A percentile compares a stretch with the other conserved stretches of the same genome.
Evolutionary conservation across 2,113 vertebrate genomes (phyloP).

Genomic region (Nerophis lumbriciformis): DNA sequence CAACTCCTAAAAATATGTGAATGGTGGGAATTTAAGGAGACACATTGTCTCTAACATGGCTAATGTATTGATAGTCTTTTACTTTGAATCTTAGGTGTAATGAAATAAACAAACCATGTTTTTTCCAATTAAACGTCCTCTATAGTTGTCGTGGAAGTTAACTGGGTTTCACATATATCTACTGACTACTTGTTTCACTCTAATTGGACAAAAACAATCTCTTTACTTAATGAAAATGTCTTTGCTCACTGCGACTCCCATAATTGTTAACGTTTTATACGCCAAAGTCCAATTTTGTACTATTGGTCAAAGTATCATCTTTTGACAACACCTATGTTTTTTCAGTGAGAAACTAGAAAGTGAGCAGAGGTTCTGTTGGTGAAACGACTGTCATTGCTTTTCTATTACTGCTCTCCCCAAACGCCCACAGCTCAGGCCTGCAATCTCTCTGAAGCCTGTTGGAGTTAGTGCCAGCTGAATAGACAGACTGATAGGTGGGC

Average conservation of each 20-base stretch:
- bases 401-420: slow-evolving; percentile 70
- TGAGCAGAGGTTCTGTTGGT: slow-evolving; percentile 64
- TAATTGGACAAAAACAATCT: slow-evolving; percentile 32
- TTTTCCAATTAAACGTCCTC: too few relatives aligned
- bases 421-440: slow-evolving; percentile 68
- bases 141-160: too few relatives aligned
- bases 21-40: too few relatives aligned
- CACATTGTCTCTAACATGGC: too few relatives aligned
- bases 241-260: slow-evolving; percentile 22
- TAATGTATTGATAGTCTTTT: too few relatives aligned
- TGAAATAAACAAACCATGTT: too few relatives aligned
- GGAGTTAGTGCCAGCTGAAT: slow-evolving; percentile 75
- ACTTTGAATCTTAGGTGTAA: too few relatives aligned
- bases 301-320: slow-evolving; percentile 70
- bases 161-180: background rate
- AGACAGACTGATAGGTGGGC: slow-evolving; percentile 73
- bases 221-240: slow-evolving; percentile 49
- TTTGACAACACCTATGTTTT: slow-evolving; percentile 72
- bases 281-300: slow-evolving; percentile 58
- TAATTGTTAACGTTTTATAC: slow-evolving; percentile 63
- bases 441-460: slow-evolving; percentile 78
- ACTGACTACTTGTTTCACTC: slow-evolving; percentile 36
- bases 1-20: too few relatives aligned
- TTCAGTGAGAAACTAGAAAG: slow-evolving; percentile 66
- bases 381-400: slow-evolving; percentile 77